Conservation (phyloP, 2,888 invertebrate genomes). For the Ctenicera cuprea region DNA sequence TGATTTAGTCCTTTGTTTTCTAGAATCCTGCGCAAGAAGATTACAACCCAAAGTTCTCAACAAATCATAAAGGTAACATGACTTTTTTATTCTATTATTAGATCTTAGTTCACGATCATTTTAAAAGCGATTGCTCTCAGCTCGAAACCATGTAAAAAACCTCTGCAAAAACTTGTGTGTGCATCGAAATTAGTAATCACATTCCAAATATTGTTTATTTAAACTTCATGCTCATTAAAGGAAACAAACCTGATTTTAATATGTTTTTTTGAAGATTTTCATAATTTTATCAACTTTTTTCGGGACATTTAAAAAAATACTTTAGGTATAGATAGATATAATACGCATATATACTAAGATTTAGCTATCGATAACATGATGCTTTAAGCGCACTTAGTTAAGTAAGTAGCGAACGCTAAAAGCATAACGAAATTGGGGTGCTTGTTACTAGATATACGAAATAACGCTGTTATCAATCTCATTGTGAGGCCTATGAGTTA, state of each 20-base stretch:
- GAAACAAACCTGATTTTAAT: too few relatives aligned
- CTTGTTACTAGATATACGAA: slow-evolving; percentile 10
- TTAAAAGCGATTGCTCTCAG: not conserved
- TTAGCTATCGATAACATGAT: too few relatives aligned
- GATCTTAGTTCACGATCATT: not conserved
- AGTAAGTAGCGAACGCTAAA: not conserved
- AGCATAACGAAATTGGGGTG: slow-evolving; percentile 5
- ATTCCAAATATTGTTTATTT: too few relatives aligned
- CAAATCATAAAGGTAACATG: slow-evolving; percentile 25
- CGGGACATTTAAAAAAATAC: too few relatives aligned
- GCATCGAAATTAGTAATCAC: too few relatives aligned
- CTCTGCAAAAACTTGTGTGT: too few relatives aligned
- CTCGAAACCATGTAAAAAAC: not conserved
- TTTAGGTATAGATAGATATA: too few relatives aligned
- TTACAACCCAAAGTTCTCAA: slow-evolving; percentile 7
- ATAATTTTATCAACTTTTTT: too few relatives aligned
- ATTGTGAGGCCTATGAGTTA: slow-evolving; percentile 6
- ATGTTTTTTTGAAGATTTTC: too few relatives aligned
- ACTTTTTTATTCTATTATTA: not conserved
- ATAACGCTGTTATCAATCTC: slow-evolving; percentile 6
- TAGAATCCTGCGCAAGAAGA: slow-evolving; percentile 22
- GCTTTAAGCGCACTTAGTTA: too few relatives aligned
- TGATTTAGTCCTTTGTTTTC: not conserved
- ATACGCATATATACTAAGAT: too few relatives aligned
- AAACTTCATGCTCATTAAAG: too few relatives aligned